Base-by-base conservation (phyloP, 2,113 vertebrate species). In the Mus spicilegus region DNA sequence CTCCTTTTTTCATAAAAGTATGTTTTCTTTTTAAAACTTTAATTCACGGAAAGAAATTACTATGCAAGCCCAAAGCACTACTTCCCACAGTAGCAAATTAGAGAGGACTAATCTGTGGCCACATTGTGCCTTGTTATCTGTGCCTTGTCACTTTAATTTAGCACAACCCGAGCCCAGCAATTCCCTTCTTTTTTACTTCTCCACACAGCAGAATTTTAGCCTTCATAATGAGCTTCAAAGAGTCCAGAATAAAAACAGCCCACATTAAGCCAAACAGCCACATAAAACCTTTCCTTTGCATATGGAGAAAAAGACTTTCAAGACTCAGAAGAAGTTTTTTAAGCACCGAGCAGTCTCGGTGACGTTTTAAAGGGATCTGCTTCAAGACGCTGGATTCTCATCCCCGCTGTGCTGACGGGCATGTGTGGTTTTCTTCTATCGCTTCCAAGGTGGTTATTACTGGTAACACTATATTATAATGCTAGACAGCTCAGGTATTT, bases 81-180 rank as follows among this genome's bases (percentile, higher is more conserved):
- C 80, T 97, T 98, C 97, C 95, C 89, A n/a, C 90, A 97, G 94
- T 73, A 98, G 93, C 97, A 98, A 98, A 98, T 98, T 97, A 98
- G 94, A 98, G 96, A 96, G 77, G 87, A 20, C 98, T 98, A 92
- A 98, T 98, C 97, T 97, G 98, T 95, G 98, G 98, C 94, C 92
- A 84, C 58, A 95, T 89, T 97, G 36, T 80, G 97, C 97, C 82
- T 98, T 97, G 94, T 97, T 97, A 98, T 98, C 98, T 97, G 63
- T 89, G 93, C 90, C 95, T 78, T 95, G 95, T 97, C 94, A n/a
- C 82, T 98, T 97, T 97, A 98, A 90, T 95, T 97, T 96, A 97
- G 96, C 95, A 95, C 93, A 97, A 95, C 93, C 96, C 42, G 85
- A 97, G 96, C 94, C 97, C 95, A 5, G 0, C 51, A 97, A 94